phyloP scores from a whole-genome alignment of 2,797 vertebrate genomes.

The Ptychobarbus kaznakovi region DNA sequence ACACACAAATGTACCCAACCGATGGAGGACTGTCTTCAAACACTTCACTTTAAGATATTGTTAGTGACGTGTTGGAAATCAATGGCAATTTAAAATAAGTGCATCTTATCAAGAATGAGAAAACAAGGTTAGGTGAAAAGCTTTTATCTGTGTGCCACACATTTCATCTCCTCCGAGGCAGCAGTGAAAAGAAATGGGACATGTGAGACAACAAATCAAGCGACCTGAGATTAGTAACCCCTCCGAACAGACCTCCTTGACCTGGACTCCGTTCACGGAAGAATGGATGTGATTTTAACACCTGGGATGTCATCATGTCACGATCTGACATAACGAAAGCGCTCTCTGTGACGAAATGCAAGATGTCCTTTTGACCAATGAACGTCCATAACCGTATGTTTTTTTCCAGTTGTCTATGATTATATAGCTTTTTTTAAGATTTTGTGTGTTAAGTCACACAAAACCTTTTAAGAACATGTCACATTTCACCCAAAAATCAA shows the following conservation, averaged over 20 bases:
- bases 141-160: slow-evolving; percentile 5
- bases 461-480: background rate
- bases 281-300: slow-evolving; percentile 22
- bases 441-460: background rate
- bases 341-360: background rate
- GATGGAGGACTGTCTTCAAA: slow-evolving; percentile 7
- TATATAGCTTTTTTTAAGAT: fast-evolving
- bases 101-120: slow-evolving; percentile 29
- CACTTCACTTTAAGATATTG: slow-evolving; percentile 20
- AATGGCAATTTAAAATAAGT: slow-evolving; percentile 41
- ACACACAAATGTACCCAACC: background rate
- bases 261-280: background rate
- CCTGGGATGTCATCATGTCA: slow-evolving; percentile 17
- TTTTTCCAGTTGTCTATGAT: background rate
- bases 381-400: background rate
- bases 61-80: background rate
- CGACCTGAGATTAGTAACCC: background rate
- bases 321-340: background rate
- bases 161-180: slow-evolving; percentile 2
- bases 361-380: background rate
- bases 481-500: background rate
- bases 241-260: background rate
- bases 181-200: slow-evolving; percentile 4
- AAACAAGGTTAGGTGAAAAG: slow-evolving; percentile 37
- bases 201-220: slow-evolving; percentile 7